Evolutionary conservation across 2,888 invertebrate species (phyloP), one percentile per base, ranked within the genome.

Genomic region (Sphecodes monilicornis): DNA sequence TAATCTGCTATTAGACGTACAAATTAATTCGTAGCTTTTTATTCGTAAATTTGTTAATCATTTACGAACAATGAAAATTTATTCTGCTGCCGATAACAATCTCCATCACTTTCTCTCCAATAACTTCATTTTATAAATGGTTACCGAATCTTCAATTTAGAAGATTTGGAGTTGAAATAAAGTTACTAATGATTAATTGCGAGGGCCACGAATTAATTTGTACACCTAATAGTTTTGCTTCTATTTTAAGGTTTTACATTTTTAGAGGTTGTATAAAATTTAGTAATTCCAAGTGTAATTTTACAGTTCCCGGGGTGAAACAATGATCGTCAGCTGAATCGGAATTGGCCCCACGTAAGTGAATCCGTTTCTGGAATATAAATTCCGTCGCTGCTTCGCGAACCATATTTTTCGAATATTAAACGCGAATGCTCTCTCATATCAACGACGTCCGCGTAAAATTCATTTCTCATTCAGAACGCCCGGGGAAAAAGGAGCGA

Each of bases 361-460:
- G 18, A 10, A 50, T 54, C 54, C 36, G 39, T 82, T 68, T 22
- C 72, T 76, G 36, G 32, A 36, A 26, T 36, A 54, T 41, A 69
- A 73, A 83, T 76, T 54, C 57, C 18, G 13, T 13, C 60, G 29
- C 26, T 32, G 46, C 39, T 76, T 76, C 76, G 57, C 57, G 50
- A 36, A 26, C 46, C 54, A 71, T 66, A 83, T 81, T 81, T 81
- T 69, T 60, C 43, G 60, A 83, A 81, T 81, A 76, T 83, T 83
- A 81, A 83, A 81, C 81, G 50, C 72, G 68, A 60, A 80, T 18
- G 57, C 32, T 26, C 60, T n/a, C 13, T 26, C n/a, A 39, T 83
- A 72, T 76, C 83, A 76, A 71, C 66, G 36, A 36, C 22, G n/a
- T 29, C 29, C 46, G 66, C 72, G 46, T 46, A 66, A 72, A 76